phyloP scores from a whole-genome alignment of 1,140 invertebrate genomes.

The Neotoxoptera formosana region DNA sequence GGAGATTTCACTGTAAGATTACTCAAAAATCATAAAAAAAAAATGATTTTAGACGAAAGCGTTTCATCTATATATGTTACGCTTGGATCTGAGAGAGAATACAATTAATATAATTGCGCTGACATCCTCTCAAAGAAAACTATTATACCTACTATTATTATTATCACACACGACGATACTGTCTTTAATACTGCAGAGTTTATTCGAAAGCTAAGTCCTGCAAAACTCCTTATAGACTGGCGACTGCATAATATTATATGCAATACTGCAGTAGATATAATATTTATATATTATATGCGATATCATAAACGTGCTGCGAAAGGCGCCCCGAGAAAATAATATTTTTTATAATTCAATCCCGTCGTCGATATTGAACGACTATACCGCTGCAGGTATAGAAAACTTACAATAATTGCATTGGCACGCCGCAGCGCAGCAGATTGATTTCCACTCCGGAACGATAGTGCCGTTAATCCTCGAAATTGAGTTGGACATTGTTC shows the following conservation, averaged over 20 bases:
- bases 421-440: neutral
- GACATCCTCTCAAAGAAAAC: no score
- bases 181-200: neutral
- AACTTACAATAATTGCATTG: neutral
- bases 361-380: neutral
- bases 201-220: neutral
- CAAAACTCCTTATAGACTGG: neutral
- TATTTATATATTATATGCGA: neutral
- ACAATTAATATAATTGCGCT: no score
- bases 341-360: neutral
- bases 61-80: no score
- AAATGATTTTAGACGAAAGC: no score
- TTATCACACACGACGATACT: no score
- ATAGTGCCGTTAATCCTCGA: slow-evolving; percentile 10
- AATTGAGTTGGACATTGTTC: slow-evolving; percentile 45
- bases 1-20: no score
- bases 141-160: no score
- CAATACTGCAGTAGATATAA: no score
- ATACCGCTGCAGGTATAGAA: neutral
- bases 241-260: neutral
- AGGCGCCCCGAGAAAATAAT: neutral
- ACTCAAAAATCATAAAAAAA: no score
- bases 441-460: slow-evolving; percentile 21
- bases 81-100: no score
- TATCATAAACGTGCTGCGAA: neutral